A percentile compares a stretch with the other conserved stretches of the same genome.
phyloP scores from a whole-genome alignment of 2,888 invertebrate genomes.

The Pollenia amentaria region DNA sequence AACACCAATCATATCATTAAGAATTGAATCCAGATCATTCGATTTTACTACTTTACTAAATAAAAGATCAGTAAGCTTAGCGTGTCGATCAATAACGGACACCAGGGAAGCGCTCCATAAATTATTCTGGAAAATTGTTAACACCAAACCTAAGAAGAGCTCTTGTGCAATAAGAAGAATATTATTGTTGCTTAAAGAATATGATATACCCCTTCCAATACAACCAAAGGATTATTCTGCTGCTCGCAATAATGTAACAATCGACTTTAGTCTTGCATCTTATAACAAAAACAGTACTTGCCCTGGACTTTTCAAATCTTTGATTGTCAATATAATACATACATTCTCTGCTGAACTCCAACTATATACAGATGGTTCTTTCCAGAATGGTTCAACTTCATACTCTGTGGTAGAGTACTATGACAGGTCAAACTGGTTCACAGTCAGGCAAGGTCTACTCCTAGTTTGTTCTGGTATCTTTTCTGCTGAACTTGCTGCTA shows the following conservation, averaged over 20 bases:
- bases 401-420: background rate
- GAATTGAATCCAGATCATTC: too few species aligned
- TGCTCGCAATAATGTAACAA: background rate
- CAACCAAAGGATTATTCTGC: background rate
- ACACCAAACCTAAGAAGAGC: background rate
- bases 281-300: background rate
- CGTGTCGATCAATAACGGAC: background rate
- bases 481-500: conserved; percentile 28
- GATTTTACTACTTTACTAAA: too few species aligned
- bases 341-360: too few species aligned
- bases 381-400: too few species aligned
- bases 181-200: background rate
- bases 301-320: background rate
- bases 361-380: too few species aligned
- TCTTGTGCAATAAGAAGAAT: background rate
- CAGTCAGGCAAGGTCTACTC: background rate
- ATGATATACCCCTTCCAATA: background rate
- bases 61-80: background rate
- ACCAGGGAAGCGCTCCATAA: background rate
- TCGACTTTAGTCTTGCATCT: background rate
- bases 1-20: too few species aligned
- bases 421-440: too few species aligned
- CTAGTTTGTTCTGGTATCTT: conserved; percentile 15
- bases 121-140: too few species aligned
- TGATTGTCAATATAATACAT: too few species aligned